phyloP scores from a whole-genome alignment of 2,113 vertebrate genomes.

The Pungitius pungitius region DNA sequence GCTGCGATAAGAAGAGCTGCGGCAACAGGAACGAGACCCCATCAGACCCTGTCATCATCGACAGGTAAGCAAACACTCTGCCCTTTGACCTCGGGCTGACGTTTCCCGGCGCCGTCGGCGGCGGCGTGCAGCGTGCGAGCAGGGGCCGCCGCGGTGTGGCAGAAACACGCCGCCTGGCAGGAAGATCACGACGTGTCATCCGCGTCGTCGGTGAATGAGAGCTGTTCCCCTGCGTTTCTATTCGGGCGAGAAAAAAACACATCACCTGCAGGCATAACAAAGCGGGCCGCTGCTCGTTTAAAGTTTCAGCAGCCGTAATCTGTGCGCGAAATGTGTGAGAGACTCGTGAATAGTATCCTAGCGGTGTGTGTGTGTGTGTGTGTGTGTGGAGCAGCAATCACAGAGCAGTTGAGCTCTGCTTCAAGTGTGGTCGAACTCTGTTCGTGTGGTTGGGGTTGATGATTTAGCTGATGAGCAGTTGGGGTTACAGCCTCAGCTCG shows the following conservation, averaged over 20 bases:
- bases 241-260: constrained; percentile 28
- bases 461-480: constrained; percentile 66
- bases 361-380: constrained; percentile 34
- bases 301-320: constrained; percentile 39
- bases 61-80: constrained; percentile 90
- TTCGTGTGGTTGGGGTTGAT: constrained; percentile 67
- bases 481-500: constrained; percentile 49
- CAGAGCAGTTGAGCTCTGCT: constrained; percentile 42
- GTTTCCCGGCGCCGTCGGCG: too few species aligned
- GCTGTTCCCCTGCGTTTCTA: background rate
- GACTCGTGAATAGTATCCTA: constrained; percentile 51
- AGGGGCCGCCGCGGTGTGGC: constrained; percentile 8
- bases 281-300: constrained; percentile 48
- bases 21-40: constrained; percentile 99
- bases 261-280: constrained; percentile 37
- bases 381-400: constrained; percentile 41
- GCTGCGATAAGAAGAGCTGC: constrained; percentile 99
- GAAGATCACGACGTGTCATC: background rate
- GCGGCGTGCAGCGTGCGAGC: too few species aligned
- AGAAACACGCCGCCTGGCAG: background rate
- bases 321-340: constrained; percentile 53
- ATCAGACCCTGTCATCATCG: constrained; percentile 99
- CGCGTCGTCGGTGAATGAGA: constrained; percentile 1
- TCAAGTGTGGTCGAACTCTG: constrained; percentile 67
- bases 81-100: constrained; percentile 32